These are phyloP conservation scores for Pogonognathellus flavescens DNA, from an alignment of 1,140 invertebrate species.

Conservation along the genomic window DNA sequence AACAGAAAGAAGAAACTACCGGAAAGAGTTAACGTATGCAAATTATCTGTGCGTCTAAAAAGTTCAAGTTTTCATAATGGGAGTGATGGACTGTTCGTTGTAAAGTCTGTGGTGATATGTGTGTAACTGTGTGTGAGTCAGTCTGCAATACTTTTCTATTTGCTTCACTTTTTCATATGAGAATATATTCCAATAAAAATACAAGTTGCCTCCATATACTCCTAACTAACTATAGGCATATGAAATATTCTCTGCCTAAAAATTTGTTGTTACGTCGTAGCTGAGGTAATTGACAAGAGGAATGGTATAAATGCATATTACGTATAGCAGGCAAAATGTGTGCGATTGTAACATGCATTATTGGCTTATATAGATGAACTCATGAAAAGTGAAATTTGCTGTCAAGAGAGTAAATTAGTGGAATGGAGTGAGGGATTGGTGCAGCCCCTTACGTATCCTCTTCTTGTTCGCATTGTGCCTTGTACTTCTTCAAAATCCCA, in stretches of 20 bases:
- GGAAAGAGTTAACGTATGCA: constrained; percentile 12
- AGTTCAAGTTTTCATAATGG: constrained; percentile 30
- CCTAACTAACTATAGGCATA: not conserved
- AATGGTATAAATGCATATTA: not conserved
- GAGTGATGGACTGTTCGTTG: not conserved
- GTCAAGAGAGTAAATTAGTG: constrained; percentile 41
- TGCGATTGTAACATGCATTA: too few species aligned
- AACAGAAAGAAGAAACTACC: constrained; percentile 23
- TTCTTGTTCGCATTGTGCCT: not conserved
- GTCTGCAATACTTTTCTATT: not conserved
- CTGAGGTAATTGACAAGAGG: not conserved
- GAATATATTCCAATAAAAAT: not conserved
- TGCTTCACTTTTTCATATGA: not conserved
- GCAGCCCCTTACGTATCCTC: constrained; percentile 27
- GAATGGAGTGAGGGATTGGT: constrained; percentile 5
- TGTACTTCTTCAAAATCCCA: not conserved
- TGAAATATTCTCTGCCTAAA: not conserved
- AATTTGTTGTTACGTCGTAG: not conserved
- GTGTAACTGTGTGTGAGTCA: not conserved
- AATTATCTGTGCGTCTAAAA: constrained; percentile 3
- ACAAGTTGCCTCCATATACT: not conserved
- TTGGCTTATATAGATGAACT: not conserved
- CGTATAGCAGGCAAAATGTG: not conserved
- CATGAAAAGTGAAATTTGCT: constrained; percentile 45
- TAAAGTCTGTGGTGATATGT: not conserved